Conservation (phyloP, 2,797 vertebrate species). For the Pogonophryne albipinna region DNA sequence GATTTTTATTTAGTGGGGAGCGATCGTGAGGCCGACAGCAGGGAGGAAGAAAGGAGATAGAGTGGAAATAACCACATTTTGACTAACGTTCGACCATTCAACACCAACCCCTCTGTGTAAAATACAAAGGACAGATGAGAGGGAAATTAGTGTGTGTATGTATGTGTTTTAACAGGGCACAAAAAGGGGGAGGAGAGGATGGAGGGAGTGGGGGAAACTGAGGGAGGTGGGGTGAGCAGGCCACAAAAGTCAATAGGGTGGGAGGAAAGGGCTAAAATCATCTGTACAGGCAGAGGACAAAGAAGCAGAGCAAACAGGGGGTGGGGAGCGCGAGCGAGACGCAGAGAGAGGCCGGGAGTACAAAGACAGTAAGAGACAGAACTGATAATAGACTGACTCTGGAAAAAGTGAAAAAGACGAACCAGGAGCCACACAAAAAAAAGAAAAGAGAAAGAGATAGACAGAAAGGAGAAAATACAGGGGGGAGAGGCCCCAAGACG, state of each 20-base stretch:
- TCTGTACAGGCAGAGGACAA: slow-evolving; percentile 73
- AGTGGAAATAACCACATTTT: slow-evolving; percentile 25
- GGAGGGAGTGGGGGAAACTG: slow-evolving; percentile 56
- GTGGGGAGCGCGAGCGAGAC: slow-evolving; percentile 43
- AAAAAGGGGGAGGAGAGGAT: slow-evolving; percentile 58
- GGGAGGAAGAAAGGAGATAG: slow-evolving; percentile 12
- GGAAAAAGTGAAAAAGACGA: slow-evolving; percentile 68
- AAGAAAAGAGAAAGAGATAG: background rate
- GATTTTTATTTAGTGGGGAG: slow-evolving; percentile 27
- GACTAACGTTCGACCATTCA: slow-evolving; percentile 47
- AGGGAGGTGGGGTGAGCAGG: slow-evolving; percentile 61
- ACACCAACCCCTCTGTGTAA: slow-evolving; percentile 49
- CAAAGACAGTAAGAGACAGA: slow-evolving; percentile 61
- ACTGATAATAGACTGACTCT: slow-evolving; percentile 62
- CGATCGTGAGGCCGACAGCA: slow-evolving; percentile 26
- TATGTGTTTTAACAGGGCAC: slow-evolving; percentile 36
- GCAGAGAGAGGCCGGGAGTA: slow-evolving; percentile 50
- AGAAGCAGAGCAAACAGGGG: slow-evolving; percentile 65
- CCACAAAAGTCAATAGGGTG: slow-evolving; percentile 77
- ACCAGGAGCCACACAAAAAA: slow-evolving; percentile 40
- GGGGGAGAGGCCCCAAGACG: slow-evolving; percentile 38
- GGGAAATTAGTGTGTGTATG: slow-evolving; percentile 34
- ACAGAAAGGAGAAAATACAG: slow-evolving; percentile 16
- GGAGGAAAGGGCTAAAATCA: slow-evolving; percentile 78
- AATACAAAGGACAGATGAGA: slow-evolving; percentile 36